These are phyloP conservation scores for Alectoris magna DNA, from an alignment of 2,797 vertebrate genomes.

Conservation along the genomic window DNA sequence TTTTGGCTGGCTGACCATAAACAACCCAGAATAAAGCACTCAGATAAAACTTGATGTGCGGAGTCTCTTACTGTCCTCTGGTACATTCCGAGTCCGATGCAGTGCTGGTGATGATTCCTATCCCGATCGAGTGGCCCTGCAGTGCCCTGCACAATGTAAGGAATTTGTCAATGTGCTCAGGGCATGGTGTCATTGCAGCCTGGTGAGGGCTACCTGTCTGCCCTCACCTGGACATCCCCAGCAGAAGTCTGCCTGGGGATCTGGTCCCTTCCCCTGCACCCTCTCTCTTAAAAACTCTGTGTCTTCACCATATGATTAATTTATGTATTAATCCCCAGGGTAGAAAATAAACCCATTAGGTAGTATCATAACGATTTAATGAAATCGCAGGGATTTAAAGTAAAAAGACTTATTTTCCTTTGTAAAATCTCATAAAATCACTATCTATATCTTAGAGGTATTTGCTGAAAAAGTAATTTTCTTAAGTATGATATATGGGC, in stretches of 20 bases:
- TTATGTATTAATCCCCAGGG: constrained; percentile 1
- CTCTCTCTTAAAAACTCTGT: background rate
- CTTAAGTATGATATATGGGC: constrained; percentile 22
- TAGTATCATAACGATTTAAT: constrained; percentile 46
- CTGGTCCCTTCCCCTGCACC: fast-evolving
- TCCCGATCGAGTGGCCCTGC: fast-evolving
- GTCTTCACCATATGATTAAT: background rate
- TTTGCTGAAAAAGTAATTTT: constrained; percentile 52
- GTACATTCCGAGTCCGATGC: fast-evolving
- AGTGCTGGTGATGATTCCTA: fast-evolving
- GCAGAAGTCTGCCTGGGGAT: background rate
- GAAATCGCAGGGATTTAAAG: background rate
- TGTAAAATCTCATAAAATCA: constrained; percentile 43
- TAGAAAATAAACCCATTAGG: background rate
- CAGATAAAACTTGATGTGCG: fast-evolving
- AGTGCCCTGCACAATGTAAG: background rate
- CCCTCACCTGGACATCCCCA: fast-evolving
- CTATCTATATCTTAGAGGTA: constrained; percentile 10
- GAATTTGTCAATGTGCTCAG: fast-evolving
- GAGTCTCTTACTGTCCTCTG: background rate
- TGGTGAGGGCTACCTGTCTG: fast-evolving
- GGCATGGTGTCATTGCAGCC: background rate
- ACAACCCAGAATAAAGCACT: fast-evolving
- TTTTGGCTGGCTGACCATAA: fast-evolving
- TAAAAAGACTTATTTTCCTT: constrained; percentile 44